Percentiles rank a stretch among this genome's conserved stretches.
Conservation (phyloP, 1,140 invertebrate species). For the Eurosta solidaginis region DNA sequence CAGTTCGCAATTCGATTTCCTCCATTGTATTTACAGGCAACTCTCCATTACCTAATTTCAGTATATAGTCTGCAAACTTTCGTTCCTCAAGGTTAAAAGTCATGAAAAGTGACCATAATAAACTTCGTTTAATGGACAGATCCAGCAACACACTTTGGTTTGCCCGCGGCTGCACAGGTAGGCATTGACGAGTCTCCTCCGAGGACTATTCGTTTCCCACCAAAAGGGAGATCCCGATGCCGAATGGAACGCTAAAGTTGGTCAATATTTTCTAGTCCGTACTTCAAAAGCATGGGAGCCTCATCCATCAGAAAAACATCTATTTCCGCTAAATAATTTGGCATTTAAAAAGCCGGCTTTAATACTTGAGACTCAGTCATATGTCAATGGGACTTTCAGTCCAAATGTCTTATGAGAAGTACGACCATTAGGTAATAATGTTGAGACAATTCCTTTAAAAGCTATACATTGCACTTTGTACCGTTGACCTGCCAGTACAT, state of each 20-base stretch:
- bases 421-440: conserved; percentile 38
- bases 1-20: conserved; percentile 24
- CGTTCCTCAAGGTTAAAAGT: not conserved
- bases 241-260: conserved; percentile 37
- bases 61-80: conserved; percentile 31
- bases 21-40: conserved; percentile 27
- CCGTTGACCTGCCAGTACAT: conserved; percentile 32
- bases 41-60: conserved; percentile 20
- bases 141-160: conserved; percentile 36
- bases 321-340: conserved; percentile 30
- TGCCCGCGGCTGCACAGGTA: conserved; percentile 36
- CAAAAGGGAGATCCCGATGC: conserved; percentile 40
- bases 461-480: conserved; percentile 36
- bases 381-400: conserved; percentile 39
- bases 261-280: conserved; percentile 42
- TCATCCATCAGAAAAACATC: too few relatives aligned
- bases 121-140: conserved; percentile 29
- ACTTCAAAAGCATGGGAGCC: conserved; percentile 42
- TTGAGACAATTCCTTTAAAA: conserved; percentile 41
- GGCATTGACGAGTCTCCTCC: conserved; percentile 38
- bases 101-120: conserved; percentile 21
- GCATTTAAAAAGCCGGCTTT: conserved; percentile 26
- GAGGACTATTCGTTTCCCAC: conserved; percentile 44
- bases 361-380: conserved; percentile 40
- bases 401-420: conserved; percentile 38